These are phyloP conservation scores for Diachasmimorpha longicaudata DNA, from an alignment of 1,140 invertebrate species.

Conservation along the genomic window DNA sequence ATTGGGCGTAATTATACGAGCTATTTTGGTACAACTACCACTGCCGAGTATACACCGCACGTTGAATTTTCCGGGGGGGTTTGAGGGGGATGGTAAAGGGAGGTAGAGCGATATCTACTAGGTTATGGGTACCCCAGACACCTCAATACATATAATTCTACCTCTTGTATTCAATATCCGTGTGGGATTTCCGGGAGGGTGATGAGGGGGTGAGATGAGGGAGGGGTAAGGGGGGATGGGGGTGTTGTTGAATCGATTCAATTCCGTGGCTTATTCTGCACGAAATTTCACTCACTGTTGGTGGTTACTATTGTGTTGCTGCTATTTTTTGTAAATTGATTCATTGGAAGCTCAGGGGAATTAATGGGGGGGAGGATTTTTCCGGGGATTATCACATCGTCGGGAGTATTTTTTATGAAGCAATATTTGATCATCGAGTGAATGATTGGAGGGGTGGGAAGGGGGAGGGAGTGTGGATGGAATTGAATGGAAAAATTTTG, in stretches of 20 bases:
- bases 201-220: too few relatives aligned
- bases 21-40: neutral
- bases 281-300: neutral
- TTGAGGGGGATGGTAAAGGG: neutral
- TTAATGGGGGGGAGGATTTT: neutral
- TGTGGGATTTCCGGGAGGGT: neutral
- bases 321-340: neutral
- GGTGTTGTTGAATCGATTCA: neutral
- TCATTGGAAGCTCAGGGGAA: neutral
- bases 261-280: neutral
- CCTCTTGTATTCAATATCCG: neutral
- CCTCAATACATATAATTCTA: neutral
- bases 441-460: too few relatives aligned
- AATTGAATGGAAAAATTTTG: too few relatives aligned
- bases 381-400: neutral
- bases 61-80: neutral
- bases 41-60: neutral
- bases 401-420: too few relatives aligned
- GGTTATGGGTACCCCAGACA: neutral
- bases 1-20: slow-evolving; percentile 8
- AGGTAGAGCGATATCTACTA: neutral
- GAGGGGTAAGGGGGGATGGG: too few relatives aligned
- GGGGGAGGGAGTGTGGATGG: too few relatives aligned
- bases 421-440: too few relatives aligned
- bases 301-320: neutral